phyloP scores from a whole-genome alignment of 2,888 invertebrate genomes.

The Coelopa pilipes region DNA sequence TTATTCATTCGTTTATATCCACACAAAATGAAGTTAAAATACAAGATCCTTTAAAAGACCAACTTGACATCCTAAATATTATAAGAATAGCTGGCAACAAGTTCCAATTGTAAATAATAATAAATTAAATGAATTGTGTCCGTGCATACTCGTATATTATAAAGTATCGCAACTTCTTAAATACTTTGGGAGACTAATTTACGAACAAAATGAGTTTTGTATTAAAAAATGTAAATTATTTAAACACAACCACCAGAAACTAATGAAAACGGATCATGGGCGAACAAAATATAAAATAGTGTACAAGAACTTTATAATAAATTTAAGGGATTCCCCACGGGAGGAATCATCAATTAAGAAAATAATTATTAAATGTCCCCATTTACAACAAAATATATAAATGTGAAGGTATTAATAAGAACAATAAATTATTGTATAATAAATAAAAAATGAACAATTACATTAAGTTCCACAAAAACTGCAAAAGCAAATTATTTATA shows the following conservation, averaged over 20 bases:
- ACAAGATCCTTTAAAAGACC: no score
- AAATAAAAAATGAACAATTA: neutral
- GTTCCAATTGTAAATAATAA: neutral
- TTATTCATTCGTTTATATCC: no score
- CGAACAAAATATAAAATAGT: no score
- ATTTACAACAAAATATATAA: neutral
- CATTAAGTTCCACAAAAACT: neutral
- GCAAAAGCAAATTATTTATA: neutral
- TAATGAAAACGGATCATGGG: no score
- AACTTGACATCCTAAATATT: neutral
- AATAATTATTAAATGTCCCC: neutral
- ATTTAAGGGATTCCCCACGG: no score
- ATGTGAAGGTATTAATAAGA: conserved; percentile 6
- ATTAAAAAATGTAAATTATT: no score
- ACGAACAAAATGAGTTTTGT: no score
- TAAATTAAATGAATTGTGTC: neutral
- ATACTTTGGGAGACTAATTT: neutral
- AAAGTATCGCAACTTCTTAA: neutral
- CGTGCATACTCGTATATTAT: no score
- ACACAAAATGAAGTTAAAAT: no score
- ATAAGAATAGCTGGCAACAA: neutral
- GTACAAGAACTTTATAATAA: no score
- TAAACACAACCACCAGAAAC: no score
- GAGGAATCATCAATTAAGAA: no score
- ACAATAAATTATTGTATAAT: neutral